phyloP scores from a whole-genome alignment of 2,888 invertebrate genomes.

The Hofmannophila pseudospretella region DNA sequence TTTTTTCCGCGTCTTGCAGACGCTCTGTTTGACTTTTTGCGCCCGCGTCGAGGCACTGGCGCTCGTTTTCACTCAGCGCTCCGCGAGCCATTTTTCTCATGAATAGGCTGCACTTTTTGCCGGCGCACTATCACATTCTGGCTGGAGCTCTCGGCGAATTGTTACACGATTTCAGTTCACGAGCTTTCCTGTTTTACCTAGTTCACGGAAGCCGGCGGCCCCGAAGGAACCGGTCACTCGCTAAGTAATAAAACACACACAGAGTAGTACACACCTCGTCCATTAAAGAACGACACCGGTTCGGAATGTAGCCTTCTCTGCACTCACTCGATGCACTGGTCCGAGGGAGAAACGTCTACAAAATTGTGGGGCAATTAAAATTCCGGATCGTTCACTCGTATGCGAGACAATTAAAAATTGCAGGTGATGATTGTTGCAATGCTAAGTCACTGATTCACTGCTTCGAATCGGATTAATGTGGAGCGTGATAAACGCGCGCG shows the following conservation, averaged over 20 bases:
- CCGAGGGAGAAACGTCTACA: slow-evolving; percentile 38
- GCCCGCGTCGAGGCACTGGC: slow-evolving; percentile 54
- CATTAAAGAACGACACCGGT: slow-evolving; percentile 74
- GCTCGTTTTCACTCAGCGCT: slow-evolving; percentile 64
- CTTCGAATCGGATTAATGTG: slow-evolving; percentile 18
- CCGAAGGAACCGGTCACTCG: slow-evolving; percentile 44
- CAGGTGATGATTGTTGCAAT: slow-evolving; percentile 32
- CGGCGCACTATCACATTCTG: slow-evolving; percentile 42
- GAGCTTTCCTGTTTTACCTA: slow-evolving; percentile 28
- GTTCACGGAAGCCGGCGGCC: slow-evolving; percentile 24
- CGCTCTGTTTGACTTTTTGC: slow-evolving; percentile 58
- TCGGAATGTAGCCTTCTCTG: slow-evolving; percentile 72
- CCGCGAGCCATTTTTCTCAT: slow-evolving; percentile 65
- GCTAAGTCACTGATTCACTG: slow-evolving; percentile 29
- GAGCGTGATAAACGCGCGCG: slow-evolving; percentile 32
- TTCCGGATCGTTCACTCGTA: slow-evolving; percentile 29
- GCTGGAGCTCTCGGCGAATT: slow-evolving; percentile 19
- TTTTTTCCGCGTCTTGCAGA: slow-evolving; percentile 57
- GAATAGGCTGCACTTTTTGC: slow-evolving; percentile 24
- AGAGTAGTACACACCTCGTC: slow-evolving; percentile 67
- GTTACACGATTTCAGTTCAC: slow-evolving; percentile 24
- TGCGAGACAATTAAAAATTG: slow-evolving; percentile 25
- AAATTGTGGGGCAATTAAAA: slow-evolving; percentile 24
- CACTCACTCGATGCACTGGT: slow-evolving; percentile 64
- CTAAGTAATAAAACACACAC: slow-evolving; percentile 59